Evolutionary conservation across 1,140 invertebrate species (phyloP), one percentile per base, ranked within the genome.

Genomic region (Neodiprion virginianus): DNA sequence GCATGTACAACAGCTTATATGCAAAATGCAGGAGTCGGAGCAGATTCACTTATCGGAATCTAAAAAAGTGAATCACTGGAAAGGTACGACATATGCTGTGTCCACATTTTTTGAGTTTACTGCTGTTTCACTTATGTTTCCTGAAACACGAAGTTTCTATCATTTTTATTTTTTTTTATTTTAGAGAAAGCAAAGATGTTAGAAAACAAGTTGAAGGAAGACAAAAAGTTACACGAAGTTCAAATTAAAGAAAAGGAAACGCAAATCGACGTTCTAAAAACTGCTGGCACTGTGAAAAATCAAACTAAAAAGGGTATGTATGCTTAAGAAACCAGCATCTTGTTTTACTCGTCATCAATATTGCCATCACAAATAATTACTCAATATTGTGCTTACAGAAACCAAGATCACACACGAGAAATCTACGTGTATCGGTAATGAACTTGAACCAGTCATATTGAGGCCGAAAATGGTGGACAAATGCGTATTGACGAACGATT

Each of bases 11-110:
- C 83, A 86, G 72, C 67, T 85, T 28, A 49, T 69, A 40, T 82
- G 73, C 72, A 85, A 82, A 79, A 72, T 84, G 69, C 75, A 81
- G 65, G 74, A 78, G 8, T 1, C 76, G 8, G 80, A 84, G 48
- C 70, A 75, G 1, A 48, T 77, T 50, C 65, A 78, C 48, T 69
- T 67, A n/a, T 48, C 23, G 10, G 76, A 76, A 72, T 47, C 71
- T 49, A 75, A 61, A 12, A 17, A 14, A 17, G 53, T 3, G 5
- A 5, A 40, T 40, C 1, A 40, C 28, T 40, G 28, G 28, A 40
- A 40, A 40, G 28, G 28, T 40, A 40, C 28, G 28, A 40, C 5
- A 40, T 40, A 40, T 40, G 28, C 28, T 40, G 28, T 40, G 28
- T 40, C 28, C 28, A 40, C 28, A 40, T 40, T 40, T 5, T 2